phyloP scores from a whole-genome alignment of 2,113 vertebrate genomes.

The Isurus oxyrinchus region DNA sequence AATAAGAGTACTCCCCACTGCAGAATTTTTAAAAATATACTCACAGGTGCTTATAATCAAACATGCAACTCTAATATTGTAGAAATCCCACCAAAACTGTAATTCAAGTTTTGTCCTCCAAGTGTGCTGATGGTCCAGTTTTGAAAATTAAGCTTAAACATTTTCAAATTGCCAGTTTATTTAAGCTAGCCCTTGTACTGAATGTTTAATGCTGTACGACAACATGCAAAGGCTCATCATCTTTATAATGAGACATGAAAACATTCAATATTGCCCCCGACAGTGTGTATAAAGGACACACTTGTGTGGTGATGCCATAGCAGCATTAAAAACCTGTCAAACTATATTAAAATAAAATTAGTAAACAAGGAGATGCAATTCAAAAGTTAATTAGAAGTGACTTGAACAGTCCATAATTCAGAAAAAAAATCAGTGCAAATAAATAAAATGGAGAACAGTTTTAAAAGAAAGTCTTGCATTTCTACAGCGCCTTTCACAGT shows the following conservation, averaged over 20 bases:
- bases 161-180: neutral
- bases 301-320: neutral
- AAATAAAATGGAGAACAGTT: neutral
- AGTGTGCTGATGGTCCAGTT: neutral
- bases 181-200: neutral
- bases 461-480: neutral
- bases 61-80: neutral
- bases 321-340: neutral
- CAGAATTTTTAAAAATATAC: neutral
- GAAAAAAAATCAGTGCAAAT: neutral
- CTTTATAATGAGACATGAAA: neutral
- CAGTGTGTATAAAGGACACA: no score
- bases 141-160: neutral
- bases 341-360: neutral
- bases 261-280: neutral
- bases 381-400: neutral
- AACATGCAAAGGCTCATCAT: conserved; percentile 2
- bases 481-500: neutral
- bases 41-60: neutral
- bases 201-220: neutral
- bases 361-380: neutral
- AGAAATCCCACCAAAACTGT: neutral
- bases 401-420: neutral
- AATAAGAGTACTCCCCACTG: neutral
- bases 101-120: neutral